Percentiles rank a stretch among this genome's conserved stretches.
Conservation (phyloP, 2,797 vertebrate species). For the Sebastes elongatus region DNA sequence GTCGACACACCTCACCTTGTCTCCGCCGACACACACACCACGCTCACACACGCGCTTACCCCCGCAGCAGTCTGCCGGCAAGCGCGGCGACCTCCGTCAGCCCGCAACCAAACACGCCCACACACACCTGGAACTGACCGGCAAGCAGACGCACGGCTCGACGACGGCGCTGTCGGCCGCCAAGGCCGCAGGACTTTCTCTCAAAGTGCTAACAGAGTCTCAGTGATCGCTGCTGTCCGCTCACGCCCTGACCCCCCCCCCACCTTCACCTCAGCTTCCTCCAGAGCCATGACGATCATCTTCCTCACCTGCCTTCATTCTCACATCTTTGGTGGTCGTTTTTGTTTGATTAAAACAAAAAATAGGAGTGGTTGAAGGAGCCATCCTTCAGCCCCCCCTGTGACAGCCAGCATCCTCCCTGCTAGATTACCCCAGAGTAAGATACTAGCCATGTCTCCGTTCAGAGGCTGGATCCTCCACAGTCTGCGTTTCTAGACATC, state of each 20-base stretch:
- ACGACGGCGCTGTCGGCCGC: constrained; percentile 60
- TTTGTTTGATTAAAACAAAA: not conserved
- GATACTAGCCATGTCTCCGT: not conserved
- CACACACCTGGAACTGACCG: constrained; percentile 60
- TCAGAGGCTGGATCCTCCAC: constrained; percentile 7
- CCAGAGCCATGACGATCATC: constrained; percentile 13
- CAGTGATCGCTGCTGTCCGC: constrained; percentile 29
- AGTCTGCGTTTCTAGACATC: not conserved
- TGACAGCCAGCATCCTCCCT: not conserved
- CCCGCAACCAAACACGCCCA: constrained; percentile 32
- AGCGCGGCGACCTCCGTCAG: constrained; percentile 24
- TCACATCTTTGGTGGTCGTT: not conserved
- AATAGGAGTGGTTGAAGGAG: not conserved
- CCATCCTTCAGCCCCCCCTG: no score
- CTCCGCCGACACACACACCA: constrained; percentile 30
- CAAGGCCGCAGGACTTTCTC: constrained; percentile 76
- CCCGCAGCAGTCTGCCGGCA: constrained; percentile 39
- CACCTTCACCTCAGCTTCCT: not conserved
- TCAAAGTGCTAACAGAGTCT: constrained; percentile 72
- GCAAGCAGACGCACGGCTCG: constrained; percentile 73
- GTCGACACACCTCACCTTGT: constrained; percentile 21
- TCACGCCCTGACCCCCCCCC: not conserved
- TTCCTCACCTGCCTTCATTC: not conserved
- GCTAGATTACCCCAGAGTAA: not conserved
- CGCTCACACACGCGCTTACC: constrained; percentile 48